Evolutionary conservation across 1,140 invertebrate genomes (phyloP), one percentile per base, ranked within the genome.

Genomic region (Drosophila willistoni): DNA sequence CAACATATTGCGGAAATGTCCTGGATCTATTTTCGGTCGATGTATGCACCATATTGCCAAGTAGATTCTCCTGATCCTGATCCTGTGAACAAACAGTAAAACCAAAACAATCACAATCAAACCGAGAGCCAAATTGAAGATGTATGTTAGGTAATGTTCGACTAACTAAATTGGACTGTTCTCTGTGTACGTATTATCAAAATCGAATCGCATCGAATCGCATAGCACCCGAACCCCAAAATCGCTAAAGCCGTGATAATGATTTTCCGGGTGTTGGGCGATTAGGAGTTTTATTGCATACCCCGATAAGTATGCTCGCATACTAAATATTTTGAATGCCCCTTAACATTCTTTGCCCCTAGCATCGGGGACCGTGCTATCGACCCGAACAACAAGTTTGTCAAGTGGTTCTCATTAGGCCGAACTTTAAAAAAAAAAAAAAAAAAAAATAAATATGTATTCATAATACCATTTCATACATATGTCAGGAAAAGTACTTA

Each of bases 1-100:
- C 95, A 47, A 95, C 91, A 83, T 96, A 96, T 83, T 96, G 96
- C 1, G 94, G 94, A 1, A 95, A 68, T 71, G 93, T 95, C 36
- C 93, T 94, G 4, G 91, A 70, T 10, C 41, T 63, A 39, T 77
- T 87, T 22, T 75, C 65, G 60, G 73, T 83, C n/a, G 68, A 71
- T 19, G 78, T 73, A 65, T 91, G 84, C 64, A 91, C 90, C 90
- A 91, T 91, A 33, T 75, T 76, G 82, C 82, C 84, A 56, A 91
- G 87, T 70, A 91, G 63, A 55, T 84, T 91, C 59, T 90, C 87
- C 70, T 91, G 90, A 75, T 91, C 90, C 90, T 91, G 82, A 29
- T 29, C 29, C 29, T 29, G 29, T 29, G 29, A 29, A 29, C 29
- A 29, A 29, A 29, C 29, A 29, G 29, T 29, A 7, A 29, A 29